These are phyloP conservation scores for Petromus typicus DNA, from an alignment of 2,113 vertebrate genomes.

Conservation along the genomic window DNA sequence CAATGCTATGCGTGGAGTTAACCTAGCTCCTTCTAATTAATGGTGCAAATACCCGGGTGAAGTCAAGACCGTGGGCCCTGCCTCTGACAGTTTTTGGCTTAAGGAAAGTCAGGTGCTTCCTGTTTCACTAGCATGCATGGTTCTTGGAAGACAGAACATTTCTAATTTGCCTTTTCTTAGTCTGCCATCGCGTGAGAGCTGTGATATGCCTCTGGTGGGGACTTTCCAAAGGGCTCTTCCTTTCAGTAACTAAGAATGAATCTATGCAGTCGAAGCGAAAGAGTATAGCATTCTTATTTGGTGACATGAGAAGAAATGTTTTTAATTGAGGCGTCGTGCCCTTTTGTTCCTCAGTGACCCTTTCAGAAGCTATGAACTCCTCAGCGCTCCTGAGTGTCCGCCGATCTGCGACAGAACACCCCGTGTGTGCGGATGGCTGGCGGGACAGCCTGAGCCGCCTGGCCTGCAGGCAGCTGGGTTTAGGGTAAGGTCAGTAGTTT, in stretches of 20 bases:
- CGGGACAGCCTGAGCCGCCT: constrained; percentile 90
- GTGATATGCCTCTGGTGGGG: neutral
- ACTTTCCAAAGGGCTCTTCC: neutral
- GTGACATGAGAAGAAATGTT: constrained; percentile 47
- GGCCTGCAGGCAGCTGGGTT: constrained; percentile 97
- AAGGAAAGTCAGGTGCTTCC: neutral
- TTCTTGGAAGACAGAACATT: constrained; percentile 1
- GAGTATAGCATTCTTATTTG: neutral
- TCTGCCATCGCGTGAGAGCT: neutral
- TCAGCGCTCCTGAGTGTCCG: constrained; percentile 89
- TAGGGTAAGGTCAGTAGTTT: constrained; percentile 97
- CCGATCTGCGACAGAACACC: constrained; percentile 90
- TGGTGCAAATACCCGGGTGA: neutral
- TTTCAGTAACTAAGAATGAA: constrained; percentile 19
- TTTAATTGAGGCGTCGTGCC: constrained; percentile 57
- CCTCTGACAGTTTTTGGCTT: neutral
- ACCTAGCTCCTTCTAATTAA: neutral
- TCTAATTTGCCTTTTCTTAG: neutral
- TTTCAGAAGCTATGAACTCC: constrained; percentile 86
- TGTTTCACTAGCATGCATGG: neutral
- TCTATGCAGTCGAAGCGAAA: neutral
- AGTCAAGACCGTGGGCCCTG: neutral
- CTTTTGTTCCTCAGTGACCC: constrained; percentile 88
- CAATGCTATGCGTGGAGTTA: neutral
- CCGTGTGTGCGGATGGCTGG: constrained; percentile 96